phyloP scores from a whole-genome alignment of 2,888 invertebrate genomes.

The Acheta domesticus region DNA sequence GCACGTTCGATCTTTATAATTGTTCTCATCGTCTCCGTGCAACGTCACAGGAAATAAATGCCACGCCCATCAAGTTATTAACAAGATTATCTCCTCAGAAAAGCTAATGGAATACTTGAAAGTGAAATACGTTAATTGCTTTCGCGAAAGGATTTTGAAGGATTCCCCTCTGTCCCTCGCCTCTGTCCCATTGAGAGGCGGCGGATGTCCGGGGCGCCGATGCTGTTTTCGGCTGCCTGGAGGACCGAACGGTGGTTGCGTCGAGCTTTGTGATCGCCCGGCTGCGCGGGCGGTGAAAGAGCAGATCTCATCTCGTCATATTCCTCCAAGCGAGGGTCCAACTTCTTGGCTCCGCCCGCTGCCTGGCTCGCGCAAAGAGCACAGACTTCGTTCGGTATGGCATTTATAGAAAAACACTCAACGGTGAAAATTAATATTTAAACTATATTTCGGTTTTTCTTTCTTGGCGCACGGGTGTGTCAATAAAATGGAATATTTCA shows the following conservation, averaged over 20 bases:
- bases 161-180: not conserved
- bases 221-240: not conserved
- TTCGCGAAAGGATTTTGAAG: not conserved
- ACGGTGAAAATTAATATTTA: too few species aligned
- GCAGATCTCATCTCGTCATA: not conserved
- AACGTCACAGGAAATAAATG: not conserved
- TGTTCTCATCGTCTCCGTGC: constrained; percentile 8
- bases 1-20: constrained; percentile 11
- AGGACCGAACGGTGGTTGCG: not conserved
- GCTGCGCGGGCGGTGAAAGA: too few species aligned
- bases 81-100: constrained; percentile 10
- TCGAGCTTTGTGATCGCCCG: not conserved
- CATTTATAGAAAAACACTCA: too few species aligned
- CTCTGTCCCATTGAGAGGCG: not conserved
- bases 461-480: too few species aligned
- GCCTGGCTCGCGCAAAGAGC: too few species aligned
- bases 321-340: too few species aligned
- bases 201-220: not conserved
- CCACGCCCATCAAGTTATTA: constrained; percentile 11
- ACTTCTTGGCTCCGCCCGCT: too few species aligned
- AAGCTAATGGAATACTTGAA: constrained; percentile 18
- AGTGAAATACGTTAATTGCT: constrained; percentile 11
- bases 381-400: too few species aligned
- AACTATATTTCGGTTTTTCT: too few species aligned
- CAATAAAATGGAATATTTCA: too few species aligned